phyloP scores from a whole-genome alignment of 1,140 invertebrate genomes.

The Gryon sp. region DNA sequence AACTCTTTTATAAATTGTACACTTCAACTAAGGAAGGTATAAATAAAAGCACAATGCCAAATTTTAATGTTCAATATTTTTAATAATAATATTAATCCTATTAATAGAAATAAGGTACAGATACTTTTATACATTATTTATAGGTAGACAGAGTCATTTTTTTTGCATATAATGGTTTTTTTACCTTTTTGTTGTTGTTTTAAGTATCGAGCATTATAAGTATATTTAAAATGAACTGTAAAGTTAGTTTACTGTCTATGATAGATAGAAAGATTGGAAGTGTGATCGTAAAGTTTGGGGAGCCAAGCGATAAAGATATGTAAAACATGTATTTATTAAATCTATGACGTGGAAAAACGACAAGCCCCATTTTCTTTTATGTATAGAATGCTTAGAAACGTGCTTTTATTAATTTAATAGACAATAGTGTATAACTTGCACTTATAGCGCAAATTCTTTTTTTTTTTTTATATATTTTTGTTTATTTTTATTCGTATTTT shows the following conservation, averaged over 20 bases:
- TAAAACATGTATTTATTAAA: slow-evolving; percentile 69
- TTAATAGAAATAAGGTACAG: slow-evolving; percentile 77
- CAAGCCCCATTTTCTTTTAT: slow-evolving; percentile 42
- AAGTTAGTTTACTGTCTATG: slow-evolving; percentile 68
- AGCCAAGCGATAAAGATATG: slow-evolving; percentile 55
- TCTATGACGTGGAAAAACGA: slow-evolving; percentile 56
- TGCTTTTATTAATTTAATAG: slow-evolving; percentile 14
- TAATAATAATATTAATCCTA: slow-evolving; percentile 69
- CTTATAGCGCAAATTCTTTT: no score
- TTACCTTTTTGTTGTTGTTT: no score
- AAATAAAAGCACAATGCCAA: slow-evolving; percentile 1
- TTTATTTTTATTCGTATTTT: no score
- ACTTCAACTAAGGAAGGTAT: no score
- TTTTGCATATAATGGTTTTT: slow-evolving; percentile 69
- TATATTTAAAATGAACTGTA: slow-evolving; percentile 70
- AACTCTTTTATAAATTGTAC: no score
- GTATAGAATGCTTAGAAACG: slow-evolving; percentile 25
- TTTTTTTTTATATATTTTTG: no score
- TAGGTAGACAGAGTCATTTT: slow-evolving; percentile 71
- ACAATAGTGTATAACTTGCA: no score
- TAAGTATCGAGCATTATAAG: slow-evolving; percentile 69
- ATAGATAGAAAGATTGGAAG: slow-evolving; percentile 62
- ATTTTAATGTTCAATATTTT: slow-evolving; percentile 32
- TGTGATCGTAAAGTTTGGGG: slow-evolving; percentile 44
- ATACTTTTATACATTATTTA: slow-evolving; percentile 78